phyloP scores from a whole-genome alignment of 2,888 invertebrate genomes.

The Nematopogon swammerdamellus region DNA sequence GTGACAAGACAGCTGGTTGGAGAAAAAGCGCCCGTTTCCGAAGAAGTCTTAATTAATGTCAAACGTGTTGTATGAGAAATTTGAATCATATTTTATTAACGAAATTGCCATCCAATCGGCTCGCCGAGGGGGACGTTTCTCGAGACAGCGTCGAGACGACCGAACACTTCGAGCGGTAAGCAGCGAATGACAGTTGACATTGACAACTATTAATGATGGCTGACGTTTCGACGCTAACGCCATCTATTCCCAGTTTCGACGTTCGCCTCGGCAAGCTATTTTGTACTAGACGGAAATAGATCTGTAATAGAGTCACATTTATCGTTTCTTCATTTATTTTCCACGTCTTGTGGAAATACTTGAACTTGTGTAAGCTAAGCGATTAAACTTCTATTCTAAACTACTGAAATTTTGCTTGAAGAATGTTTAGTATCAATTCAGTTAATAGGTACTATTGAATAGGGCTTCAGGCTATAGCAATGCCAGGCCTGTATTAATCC shows the following conservation, averaged over 20 bases:
- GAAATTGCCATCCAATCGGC: background rate
- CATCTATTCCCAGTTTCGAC: conserved; percentile 15
- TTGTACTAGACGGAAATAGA: background rate
- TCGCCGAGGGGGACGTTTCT: background rate
- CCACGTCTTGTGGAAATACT: no score
- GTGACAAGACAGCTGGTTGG: conserved; percentile 14
- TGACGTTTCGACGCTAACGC: conserved; percentile 17
- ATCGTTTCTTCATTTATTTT: no score
- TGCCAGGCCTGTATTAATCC: no score
- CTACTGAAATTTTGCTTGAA: no score
- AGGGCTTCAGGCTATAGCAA: no score
- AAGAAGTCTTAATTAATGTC: background rate
- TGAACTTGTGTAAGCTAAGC: no score
- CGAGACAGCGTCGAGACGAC: background rate
- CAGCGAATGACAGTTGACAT: conserved; percentile 15
- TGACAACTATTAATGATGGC: conserved; percentile 27
- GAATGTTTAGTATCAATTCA: no score
- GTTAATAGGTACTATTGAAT: no score
- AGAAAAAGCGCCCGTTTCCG: background rate
- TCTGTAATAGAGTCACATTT: background rate
- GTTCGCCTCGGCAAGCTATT: background rate
- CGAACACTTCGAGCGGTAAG: conserved; percentile 9
- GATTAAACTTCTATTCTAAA: no score
- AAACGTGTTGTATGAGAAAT: background rate
- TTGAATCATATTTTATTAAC: background rate